A percentile compares a stretch with the other conserved stretches of the same genome.
Conservation (phyloP, 2,888 invertebrate species). For the Lasioglossum villosulum region DNA sequence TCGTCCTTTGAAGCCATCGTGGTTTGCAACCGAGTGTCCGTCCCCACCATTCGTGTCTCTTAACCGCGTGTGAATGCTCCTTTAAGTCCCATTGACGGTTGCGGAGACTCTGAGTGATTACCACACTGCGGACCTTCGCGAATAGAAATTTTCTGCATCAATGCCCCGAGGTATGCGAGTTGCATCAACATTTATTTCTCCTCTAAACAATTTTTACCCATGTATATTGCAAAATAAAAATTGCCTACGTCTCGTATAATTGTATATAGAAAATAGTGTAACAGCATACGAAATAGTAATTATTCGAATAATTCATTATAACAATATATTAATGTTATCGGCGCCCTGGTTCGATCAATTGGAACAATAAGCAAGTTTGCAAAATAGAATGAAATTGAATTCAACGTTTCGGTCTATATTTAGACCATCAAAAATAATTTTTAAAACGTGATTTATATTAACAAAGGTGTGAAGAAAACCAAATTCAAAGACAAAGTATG, state of each 20-base stretch:
- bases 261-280: too few relatives aligned
- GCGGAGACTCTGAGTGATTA: background rate
- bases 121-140: background rate
- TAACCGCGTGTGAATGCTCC: background rate
- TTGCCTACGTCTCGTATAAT: background rate
- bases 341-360: too few relatives aligned
- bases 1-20: background rate
- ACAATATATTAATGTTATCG: too few relatives aligned
- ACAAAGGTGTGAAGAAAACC: too few relatives aligned
- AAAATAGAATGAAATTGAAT: too few relatives aligned
- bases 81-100: constrained; percentile 6
- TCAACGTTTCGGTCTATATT: too few relatives aligned
- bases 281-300: background rate
- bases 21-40: background rate
- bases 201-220: background rate
- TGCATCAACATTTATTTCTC: background rate
- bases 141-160: background rate
- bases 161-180: background rate
- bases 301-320: background rate
- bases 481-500: too few relatives aligned
- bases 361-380: too few relatives aligned
- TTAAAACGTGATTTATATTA: too few relatives aligned
- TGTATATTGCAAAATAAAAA: background rate
- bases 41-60: background rate
- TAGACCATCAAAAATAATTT: too few relatives aligned